Base-by-base conservation (phyloP, 2,888 invertebrate genomes). In the Luperina testacea region DNA sequence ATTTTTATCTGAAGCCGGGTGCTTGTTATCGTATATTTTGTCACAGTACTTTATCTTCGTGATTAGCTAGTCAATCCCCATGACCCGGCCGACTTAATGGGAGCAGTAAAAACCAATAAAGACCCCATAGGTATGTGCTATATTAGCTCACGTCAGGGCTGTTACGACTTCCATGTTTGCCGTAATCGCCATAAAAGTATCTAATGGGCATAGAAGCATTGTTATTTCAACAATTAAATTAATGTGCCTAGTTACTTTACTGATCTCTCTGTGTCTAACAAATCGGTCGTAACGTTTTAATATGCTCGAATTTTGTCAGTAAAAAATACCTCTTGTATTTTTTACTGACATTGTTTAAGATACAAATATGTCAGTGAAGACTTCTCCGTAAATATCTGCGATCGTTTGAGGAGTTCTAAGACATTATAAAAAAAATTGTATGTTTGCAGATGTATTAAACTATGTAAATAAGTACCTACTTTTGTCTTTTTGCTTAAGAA, bases 61-160 rank as follows among this genome's bases (percentile, higher is more conserved):
- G 90, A 91, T 91, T 90, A 92, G 90, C 77, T 82, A 86, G 87
- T 89, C 88, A 88, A 91, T 91, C 87, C 84, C 87, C 88, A 83
- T 90, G 87, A 90, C 88, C 87, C 81, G 67, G 76, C 77, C 61
- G 75, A 85, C 78, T 82, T 89, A 90, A 92, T 90, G 90, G 88
- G 81, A 88, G 87, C 88, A 88, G 91, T 91, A 90, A 93, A 91
- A 90, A 78, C 88, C 83, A 92, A 93, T 93, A 93, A 91, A 92
- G 76, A 78, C 77, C 67, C 80, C 78, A 79, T 85, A 84, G 80
- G 82, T 82, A 85, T 68, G 84, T 70, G 82, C 69, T 82, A 87
- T 82, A 87, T 82, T 81, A 80, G 72, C 82, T 81, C 81, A 78
- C 80, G 82, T 83, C 82, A 84, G 77, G 69, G 75, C 63, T 72